phyloP scores from a whole-genome alignment of 2,797 vertebrate species.

The Anguilla megastoma region DNA sequence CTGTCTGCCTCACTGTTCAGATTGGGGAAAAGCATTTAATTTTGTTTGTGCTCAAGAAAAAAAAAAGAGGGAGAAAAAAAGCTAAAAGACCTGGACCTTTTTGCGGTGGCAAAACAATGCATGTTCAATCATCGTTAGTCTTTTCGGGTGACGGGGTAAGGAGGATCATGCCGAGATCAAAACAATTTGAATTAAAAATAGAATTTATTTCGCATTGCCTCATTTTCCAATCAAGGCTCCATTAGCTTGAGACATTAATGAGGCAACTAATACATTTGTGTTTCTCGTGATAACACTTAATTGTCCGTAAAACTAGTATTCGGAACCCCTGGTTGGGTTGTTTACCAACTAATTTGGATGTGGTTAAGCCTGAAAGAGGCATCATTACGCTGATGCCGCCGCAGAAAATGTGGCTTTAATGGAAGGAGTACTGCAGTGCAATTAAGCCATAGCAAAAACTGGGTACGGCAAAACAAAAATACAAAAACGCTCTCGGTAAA shows the following conservation, averaged over 20 bases:
- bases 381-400: conserved; percentile 75
- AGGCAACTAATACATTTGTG: conserved; percentile 74
- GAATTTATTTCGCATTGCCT: conserved; percentile 69
- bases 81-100: conserved; percentile 47
- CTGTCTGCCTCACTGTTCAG: conserved; percentile 27
- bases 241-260: conserved; percentile 80
- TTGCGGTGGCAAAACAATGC: conserved; percentile 46
- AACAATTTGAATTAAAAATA: conserved; percentile 72
- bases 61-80: conserved; percentile 27
- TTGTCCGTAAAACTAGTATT: conserved; percentile 80
- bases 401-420: conserved; percentile 74
- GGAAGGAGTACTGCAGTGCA: conserved; percentile 26
- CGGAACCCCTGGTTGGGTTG: conserved; percentile 76
- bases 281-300: conserved; percentile 76
- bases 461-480: neutral
- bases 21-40: neutral
- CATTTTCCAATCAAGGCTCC: conserved; percentile 76
- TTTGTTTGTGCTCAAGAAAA: neutral
- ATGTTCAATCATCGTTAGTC: conserved; percentile 63
- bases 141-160: conserved; percentile 55
- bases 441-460: neutral
- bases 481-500: neutral
- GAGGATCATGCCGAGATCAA: conserved; percentile 65
- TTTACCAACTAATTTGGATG: conserved; percentile 81
- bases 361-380: conserved; percentile 75